Percentiles rank a stretch among this genome's conserved stretches.
phyloP scores from a whole-genome alignment of 2,113 vertebrate species.

The Rana temporaria region DNA sequence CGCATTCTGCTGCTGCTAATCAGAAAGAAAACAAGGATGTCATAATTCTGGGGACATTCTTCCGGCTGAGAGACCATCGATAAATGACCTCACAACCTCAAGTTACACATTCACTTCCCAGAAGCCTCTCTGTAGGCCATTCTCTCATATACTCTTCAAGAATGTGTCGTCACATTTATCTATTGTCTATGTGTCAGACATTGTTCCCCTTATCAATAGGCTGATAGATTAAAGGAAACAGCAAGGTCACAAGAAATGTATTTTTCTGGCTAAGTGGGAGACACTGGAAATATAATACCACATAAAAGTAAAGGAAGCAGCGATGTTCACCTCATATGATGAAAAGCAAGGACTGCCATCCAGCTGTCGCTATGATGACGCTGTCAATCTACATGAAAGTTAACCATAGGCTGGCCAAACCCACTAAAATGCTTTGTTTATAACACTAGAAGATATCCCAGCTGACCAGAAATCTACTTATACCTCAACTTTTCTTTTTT shows the following conservation, averaged over 20 bases:
- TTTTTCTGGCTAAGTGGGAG: background rate
- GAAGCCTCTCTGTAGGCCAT: background rate
- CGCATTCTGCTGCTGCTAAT: conserved; percentile 38
- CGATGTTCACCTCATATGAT: background rate
- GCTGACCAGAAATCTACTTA: too few species aligned
- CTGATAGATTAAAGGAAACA: background rate
- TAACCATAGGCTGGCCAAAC: background rate
- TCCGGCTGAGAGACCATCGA: conserved; percentile 43
- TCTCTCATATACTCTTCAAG: background rate
- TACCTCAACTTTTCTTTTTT: too few species aligned
- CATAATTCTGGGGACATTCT: conserved; percentile 32
- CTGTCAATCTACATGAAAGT: background rate
- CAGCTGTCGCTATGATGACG: background rate
- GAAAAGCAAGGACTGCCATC: background rate
- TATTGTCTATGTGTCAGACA: conserved; percentile 13
- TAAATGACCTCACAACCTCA: conserved; percentile 21
- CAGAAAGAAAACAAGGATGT: conserved; percentile 55
- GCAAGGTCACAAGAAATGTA: conserved; percentile 1
- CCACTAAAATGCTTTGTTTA: too few species aligned
- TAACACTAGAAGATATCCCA: too few species aligned
- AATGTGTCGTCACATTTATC: background rate
- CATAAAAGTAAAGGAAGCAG: conserved; percentile 20
- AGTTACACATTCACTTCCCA: conserved; percentile 16
- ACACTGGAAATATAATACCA: background rate
- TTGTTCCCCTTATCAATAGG: background rate